Evolutionary conservation across 2,113 vertebrate species (phyloP).

Genomic region (Bos indicus): DNA sequence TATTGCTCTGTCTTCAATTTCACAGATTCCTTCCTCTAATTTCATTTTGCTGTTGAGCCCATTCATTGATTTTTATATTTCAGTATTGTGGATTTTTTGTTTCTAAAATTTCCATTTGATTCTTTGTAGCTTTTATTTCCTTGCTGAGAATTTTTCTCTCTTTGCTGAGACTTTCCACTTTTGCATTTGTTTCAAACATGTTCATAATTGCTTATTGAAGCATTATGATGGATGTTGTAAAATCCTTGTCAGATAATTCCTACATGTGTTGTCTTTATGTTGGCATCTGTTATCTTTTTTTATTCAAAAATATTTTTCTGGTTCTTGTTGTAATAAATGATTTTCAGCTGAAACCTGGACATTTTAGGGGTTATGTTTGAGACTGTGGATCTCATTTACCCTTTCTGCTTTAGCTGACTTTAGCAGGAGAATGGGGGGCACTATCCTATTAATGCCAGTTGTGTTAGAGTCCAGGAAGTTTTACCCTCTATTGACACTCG

Average conservation of each 20-base stretch:
- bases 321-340: neutral
- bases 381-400: neutral
- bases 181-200: neutral
- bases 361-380: neutral
- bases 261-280: neutral
- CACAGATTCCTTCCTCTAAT: neutral
- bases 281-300: neutral
- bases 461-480: neutral
- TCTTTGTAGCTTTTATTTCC: neutral
- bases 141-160: neutral
- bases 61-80: slow-evolving; percentile 5
- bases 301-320: neutral
- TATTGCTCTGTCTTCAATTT: neutral
- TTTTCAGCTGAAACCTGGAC: slow-evolving; percentile 14
- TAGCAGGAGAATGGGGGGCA: neutral
- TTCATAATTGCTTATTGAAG: neutral
- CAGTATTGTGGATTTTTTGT: neutral
- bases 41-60: neutral
- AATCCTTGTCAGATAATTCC: neutral
- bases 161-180: neutral
- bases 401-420: neutral
- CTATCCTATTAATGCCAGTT: neutral
- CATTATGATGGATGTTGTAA: neutral
- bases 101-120: neutral
- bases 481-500: neutral